phyloP scores from a whole-genome alignment of 37 sponge, comb jelly and placozoan species.

The Petrosia ficiformis region DNA sequence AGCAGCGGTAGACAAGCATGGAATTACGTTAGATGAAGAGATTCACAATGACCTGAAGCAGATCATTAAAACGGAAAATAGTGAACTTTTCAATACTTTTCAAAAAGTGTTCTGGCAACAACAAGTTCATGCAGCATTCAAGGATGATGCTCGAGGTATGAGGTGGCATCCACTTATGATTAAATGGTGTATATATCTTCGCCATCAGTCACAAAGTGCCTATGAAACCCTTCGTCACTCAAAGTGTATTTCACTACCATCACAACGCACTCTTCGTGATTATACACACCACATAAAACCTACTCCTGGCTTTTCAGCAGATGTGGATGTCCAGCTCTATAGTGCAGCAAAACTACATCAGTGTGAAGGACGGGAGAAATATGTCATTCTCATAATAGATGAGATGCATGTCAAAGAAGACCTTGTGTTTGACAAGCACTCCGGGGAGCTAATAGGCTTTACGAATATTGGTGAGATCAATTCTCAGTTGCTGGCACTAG shows the following conservation, averaged over 20 bases:
- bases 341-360: not conserved
- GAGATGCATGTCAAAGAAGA: not conserved
- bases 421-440: not conserved
- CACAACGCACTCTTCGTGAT: not conserved
- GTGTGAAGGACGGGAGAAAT: not conserved
- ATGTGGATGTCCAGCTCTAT: not conserved
- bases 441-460: conserved; percentile 1
- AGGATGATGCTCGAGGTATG: conserved; percentile 21
- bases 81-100: conserved; percentile 6
- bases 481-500: conserved; percentile 9
- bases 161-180: conserved; percentile 48
- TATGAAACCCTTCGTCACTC: conserved; percentile 1
- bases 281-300: not conserved
- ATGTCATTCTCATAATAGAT: not conserved
- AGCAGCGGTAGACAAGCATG: not conserved
- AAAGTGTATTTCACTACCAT: conserved; percentile 3
- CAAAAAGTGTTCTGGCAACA: conserved; percentile 33
- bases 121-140: conserved; percentile 30
- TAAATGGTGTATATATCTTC: conserved; percentile 30
- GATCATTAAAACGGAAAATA: conserved; percentile 11
- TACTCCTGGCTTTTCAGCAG: not conserved
- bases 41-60: conserved; percentile 13
- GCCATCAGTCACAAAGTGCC: conserved; percentile 8
- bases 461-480: conserved; percentile 2
- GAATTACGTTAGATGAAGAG: conserved; percentile 14